Conservation (phyloP, 2,113 vertebrate species). For the Guaruba guarouba region DNA sequence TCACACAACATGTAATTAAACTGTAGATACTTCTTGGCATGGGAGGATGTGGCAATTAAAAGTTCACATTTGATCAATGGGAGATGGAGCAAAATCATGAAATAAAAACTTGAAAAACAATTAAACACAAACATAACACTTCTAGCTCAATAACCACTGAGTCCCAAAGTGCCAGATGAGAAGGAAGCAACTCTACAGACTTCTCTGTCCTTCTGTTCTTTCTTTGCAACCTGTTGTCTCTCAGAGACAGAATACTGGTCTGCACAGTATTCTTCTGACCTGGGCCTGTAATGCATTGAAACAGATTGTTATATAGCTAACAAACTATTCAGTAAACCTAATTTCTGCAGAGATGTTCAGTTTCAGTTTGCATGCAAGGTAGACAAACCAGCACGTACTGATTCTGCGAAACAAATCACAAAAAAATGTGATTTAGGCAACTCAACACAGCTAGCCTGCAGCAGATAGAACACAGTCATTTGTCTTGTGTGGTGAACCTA, state of each 20-base stretch:
- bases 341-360: background rate
- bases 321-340: background rate
- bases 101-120: background rate
- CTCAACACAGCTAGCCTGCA: background rate
- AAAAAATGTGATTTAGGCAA: background rate
- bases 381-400: background rate
- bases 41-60: background rate
- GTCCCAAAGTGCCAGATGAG: background rate
- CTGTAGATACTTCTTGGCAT: background rate
- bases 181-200: background rate
- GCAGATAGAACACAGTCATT: accelerated
- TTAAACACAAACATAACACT: background rate
- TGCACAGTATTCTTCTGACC: background rate
- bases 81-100: background rate
- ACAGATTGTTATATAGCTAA: background rate
- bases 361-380: background rate
- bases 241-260: background rate
- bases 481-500: background rate
- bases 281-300: background rate
- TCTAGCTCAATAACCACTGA: background rate
- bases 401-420: background rate
- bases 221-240: background rate
- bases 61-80: background rate
- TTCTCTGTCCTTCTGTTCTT: background rate
- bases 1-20: background rate